Evolutionary conservation across 2,113 vertebrate species (phyloP).

Genomic region (Triplophysa siluroides): DNA sequence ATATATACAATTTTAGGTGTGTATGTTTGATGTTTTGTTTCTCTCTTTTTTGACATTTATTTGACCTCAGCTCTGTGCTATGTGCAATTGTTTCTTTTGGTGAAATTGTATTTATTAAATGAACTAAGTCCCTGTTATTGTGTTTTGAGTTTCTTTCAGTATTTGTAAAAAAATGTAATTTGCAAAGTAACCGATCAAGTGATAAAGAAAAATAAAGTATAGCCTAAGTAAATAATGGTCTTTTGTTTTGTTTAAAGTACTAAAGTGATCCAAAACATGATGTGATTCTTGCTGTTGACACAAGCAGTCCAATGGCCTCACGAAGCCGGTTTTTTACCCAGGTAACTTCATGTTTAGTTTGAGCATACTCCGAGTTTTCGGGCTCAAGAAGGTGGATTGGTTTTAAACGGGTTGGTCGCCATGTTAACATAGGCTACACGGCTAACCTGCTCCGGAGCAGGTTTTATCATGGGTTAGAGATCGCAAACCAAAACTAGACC

Average conservation of each 20-base stretch:
- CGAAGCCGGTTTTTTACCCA: no score
- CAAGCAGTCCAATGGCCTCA: no score
- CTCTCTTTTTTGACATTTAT: conserved; percentile 51
- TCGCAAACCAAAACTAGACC: no score
- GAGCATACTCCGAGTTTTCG: no score
- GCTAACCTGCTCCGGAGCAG: no score
- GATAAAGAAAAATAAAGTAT: conserved; percentile 62
- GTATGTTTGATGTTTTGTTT: conserved; percentile 59
- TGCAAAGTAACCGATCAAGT: conserved; percentile 63
- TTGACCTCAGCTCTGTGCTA: conserved; percentile 72
- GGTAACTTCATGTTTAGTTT: no score
- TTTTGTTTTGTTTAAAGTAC: background rate
- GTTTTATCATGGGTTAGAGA: no score
- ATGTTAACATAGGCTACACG: no score
- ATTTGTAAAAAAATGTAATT: conserved; percentile 69
- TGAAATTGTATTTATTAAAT: conserved; percentile 83
- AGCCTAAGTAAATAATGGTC: conserved; percentile 25
- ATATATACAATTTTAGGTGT: conserved; percentile 65
- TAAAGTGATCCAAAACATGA: background rate
- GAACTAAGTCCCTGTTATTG: conserved; percentile 68
- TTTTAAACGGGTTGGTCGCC: no score
- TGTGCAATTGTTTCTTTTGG: conserved; percentile 72
- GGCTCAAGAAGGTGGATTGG: no score
- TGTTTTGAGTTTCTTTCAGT: conserved; percentile 71
- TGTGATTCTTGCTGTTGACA: no score